Percentiles rank a stretch among this genome's conserved stretches.
Evolutionary conservation across 2,797 vertebrate genomes (phyloP).

Genomic region (Syncerus caffer): DNA sequence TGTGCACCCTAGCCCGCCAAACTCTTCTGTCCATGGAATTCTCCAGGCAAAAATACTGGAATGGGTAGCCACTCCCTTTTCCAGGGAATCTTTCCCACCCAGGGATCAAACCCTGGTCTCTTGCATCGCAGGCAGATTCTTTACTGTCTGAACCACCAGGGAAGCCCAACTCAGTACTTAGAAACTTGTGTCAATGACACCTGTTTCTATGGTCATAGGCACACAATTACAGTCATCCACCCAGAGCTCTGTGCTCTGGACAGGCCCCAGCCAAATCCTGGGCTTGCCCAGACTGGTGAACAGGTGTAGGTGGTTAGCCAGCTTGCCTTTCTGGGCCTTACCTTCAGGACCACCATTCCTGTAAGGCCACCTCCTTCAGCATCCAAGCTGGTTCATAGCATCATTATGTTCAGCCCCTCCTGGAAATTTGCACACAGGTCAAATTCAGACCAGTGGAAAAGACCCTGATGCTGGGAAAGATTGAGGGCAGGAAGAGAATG

Average conservation of each 20-base stretch:
- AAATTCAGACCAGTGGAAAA: neutral
- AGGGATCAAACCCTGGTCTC: neutral
- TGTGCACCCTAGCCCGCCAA: neutral
- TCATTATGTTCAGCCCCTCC: neutral
- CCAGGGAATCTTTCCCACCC: neutral
- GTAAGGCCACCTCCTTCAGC: neutral
- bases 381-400: neutral
- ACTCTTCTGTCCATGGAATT: neutral
- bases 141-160: neutral
- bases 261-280: neutral
- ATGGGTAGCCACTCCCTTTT: neutral
- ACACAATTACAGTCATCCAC: neutral
- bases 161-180: neutral
- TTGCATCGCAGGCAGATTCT: neutral
- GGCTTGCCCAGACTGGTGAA: neutral
- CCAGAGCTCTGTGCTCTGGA: neutral
- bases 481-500: neutral
- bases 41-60: neutral
- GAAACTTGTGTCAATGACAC: neutral
- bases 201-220: neutral
- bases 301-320: neutral
- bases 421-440: neutral
- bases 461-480: neutral
- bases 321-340: neutral
- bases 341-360: neutral